Evolutionary conservation across 2,888 invertebrate genomes (phyloP).

Genomic region (Caenorhabditis zanzibari): DNA sequence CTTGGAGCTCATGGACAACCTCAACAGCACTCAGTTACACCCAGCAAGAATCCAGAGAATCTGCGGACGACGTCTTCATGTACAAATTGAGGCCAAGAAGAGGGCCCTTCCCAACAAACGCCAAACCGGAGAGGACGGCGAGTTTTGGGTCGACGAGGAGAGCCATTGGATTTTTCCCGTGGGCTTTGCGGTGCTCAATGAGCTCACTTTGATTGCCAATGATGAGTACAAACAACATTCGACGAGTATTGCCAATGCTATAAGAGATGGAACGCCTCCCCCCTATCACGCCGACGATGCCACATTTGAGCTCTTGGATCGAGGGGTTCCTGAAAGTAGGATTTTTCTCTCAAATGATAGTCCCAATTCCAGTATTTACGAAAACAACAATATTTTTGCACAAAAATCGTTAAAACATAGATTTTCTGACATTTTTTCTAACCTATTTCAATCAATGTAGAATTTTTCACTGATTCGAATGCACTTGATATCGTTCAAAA

Average conservation of each 20-base stretch:
- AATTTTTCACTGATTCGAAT: too few relatives aligned
- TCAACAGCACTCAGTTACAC: background rate
- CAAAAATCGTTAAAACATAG: too few relatives aligned
- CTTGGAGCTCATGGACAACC: background rate
- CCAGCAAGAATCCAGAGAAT: background rate
- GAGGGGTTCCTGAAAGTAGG: too few relatives aligned
- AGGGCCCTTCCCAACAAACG: background rate
- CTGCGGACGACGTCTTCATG: background rate
- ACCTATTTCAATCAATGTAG: too few relatives aligned
- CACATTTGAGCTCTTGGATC: background rate
- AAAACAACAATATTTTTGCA: too few relatives aligned
- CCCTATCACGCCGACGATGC: background rate
- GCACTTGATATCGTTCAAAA: too few relatives aligned
- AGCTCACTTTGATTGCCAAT: background rate
- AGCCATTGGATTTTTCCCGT: background rate
- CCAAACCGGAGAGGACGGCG: background rate
- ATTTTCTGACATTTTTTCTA: too few relatives aligned
- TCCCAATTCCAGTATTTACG: too few relatives aligned
- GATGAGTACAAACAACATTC: background rate
- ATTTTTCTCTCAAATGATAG: too few relatives aligned
- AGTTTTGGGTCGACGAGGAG: constrained; percentile 2
- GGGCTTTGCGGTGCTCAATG: background rate
- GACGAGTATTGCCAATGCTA: background rate
- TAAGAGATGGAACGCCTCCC: background rate
- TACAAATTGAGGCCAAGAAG: background rate